Percentiles rank a stretch among this genome's conserved stretches.
These are phyloP conservation scores for Lochmaea capreae DNA, from an alignment of 2,888 invertebrate species.

Conservation along the genomic window DNA sequence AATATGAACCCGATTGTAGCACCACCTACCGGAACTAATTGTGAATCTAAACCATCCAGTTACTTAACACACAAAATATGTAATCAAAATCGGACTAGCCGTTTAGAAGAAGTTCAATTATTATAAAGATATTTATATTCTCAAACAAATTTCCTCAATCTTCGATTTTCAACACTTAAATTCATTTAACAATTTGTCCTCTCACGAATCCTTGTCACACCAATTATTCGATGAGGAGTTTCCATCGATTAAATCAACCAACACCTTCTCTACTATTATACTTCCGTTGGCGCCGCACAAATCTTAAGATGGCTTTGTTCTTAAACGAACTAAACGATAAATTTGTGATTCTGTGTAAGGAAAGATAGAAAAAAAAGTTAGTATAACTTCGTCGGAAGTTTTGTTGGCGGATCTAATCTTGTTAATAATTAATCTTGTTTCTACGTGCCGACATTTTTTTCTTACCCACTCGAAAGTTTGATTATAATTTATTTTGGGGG, in stretches of 20 bases:
- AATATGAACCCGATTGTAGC: too few species aligned
- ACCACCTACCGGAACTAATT: too few species aligned
- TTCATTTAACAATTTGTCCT: neutral
- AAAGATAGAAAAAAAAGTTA: constrained; percentile 5
- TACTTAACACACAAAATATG: too few species aligned
- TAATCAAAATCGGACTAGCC: too few species aligned
- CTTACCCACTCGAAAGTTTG: neutral
- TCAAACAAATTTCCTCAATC: too few species aligned
- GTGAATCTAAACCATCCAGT: too few species aligned
- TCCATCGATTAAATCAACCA: neutral
- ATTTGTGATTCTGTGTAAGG: constrained; percentile 15
- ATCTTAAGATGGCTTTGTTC: constrained; percentile 13
- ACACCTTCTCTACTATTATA: neutral
- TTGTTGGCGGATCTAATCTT: constrained; percentile 33
- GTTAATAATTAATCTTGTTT: constrained; percentile 38
- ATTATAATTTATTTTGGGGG: constrained; percentile 11
- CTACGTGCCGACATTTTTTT: constrained; percentile 22
- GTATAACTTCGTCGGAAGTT: constrained; percentile 17
- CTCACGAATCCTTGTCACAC: neutral
- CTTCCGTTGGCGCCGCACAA: neutral
- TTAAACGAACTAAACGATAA: constrained; percentile 1
- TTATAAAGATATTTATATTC: too few species aligned
- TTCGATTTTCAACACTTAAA: neutral
- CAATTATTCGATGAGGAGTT: neutral
- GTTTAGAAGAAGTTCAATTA: too few species aligned